These are phyloP conservation scores for Amphiprion ocellaris DNA, from an alignment of 2,113 vertebrate species.

Conservation along the genomic window DNA sequence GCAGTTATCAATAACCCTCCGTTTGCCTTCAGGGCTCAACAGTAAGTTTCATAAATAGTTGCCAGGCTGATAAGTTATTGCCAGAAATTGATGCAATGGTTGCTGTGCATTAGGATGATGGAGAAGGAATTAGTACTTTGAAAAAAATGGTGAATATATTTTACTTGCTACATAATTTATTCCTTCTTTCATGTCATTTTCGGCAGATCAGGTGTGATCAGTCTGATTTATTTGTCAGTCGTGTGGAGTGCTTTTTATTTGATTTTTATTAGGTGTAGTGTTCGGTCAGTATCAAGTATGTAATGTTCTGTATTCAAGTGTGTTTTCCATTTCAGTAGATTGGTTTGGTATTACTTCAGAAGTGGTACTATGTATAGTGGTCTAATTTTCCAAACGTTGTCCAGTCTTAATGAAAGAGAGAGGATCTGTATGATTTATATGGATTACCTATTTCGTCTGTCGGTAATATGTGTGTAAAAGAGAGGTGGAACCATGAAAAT, in stretches of 20 bases:
- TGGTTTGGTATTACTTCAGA: too few relatives aligned
- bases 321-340: too few relatives aligned
- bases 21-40: conserved; percentile 44
- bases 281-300: neutral
- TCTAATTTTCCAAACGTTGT: too few relatives aligned
- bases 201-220: neutral
- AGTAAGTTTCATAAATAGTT: conserved; percentile 27
- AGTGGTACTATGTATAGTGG: too few relatives aligned
- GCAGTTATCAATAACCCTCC: conserved; percentile 64
- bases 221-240: neutral
- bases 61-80: conserved; percentile 11
- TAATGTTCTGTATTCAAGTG: neutral
- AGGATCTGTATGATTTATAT: too few relatives aligned
- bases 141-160: neutral
- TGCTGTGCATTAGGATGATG: neutral
- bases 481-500: too few relatives aligned
- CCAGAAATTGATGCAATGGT: neutral
- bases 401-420: too few relatives aligned
- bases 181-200: neutral
- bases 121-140: neutral
- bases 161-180: neutral
- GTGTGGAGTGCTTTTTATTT: neutral
- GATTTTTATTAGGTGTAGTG: neutral
- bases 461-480: too few relatives aligned
- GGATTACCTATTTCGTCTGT: too few relatives aligned